Evolutionary conservation across 2,797 vertebrate genomes (phyloP).

Genomic region (Lithobates sylvaticus): DNA sequence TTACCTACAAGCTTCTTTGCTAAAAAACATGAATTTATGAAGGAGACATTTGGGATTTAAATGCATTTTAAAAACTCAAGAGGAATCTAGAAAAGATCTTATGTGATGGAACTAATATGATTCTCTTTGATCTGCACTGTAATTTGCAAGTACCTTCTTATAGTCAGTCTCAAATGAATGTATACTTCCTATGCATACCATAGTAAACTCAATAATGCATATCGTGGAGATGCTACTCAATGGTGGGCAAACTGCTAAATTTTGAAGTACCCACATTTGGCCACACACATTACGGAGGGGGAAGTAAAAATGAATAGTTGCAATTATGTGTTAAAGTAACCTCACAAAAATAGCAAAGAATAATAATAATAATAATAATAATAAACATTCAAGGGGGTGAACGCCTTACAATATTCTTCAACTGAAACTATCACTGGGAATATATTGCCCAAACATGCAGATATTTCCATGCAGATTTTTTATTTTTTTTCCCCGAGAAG

Average conservation of each 20-base stretch:
- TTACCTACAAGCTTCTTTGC: not conserved
- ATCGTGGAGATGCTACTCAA: not conserved
- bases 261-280: not conserved
- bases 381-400: not conserved
- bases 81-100: constrained; percentile 20
- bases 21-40: not conserved
- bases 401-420: not conserved
- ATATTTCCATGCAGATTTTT: not conserved
- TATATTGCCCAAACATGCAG: not conserved
- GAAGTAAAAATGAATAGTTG: not conserved
- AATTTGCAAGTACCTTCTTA: constrained; percentile 33
- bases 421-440: not conserved
- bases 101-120: constrained; percentile 6
- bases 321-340: not conserved
- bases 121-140: constrained; percentile 16
- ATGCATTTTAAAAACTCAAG: constrained; percentile 1
- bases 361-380: not conserved
- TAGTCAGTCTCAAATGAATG: not conserved
- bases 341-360: not conserved
- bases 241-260: not conserved
- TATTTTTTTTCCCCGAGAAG: no score
- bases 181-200: not conserved
- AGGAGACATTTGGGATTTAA: not conserved
- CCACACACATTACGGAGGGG: not conserved
- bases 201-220: not conserved